Percentiles rank a stretch among this genome's conserved stretches.
These are phyloP conservation scores for Oscheius sp. DNA, from an alignment of 2,888 invertebrate genomes.

Conservation along the genomic window DNA sequence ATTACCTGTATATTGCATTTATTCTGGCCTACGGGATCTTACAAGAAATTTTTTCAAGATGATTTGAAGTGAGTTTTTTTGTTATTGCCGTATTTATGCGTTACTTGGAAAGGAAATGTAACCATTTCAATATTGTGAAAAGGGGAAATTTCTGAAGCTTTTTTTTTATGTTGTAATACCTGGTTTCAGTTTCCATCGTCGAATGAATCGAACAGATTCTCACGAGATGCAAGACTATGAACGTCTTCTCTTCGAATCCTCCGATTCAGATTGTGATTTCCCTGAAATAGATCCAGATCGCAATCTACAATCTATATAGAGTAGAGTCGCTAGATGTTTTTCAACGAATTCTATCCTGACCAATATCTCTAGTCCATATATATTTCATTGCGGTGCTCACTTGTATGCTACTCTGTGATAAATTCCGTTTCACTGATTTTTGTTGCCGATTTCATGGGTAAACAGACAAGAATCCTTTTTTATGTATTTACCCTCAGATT, in stretches of 20 bases:
- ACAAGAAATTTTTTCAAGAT: constrained; percentile 58
- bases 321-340: not conserved
- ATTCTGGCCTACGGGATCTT: constrained; percentile 86
- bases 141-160: not conserved
- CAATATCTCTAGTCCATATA: not conserved
- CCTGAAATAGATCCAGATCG: constrained; percentile 20
- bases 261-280: constrained; percentile 27
- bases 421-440: constrained; percentile 1
- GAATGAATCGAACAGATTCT: constrained; percentile 48
- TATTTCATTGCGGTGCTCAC: constrained; percentile 4
- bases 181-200: constrained; percentile 49
- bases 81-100: too few species aligned
- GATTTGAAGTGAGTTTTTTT: constrained; percentile 46
- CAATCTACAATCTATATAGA: constrained; percentile 25
- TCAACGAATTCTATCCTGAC: not conserved
- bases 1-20: constrained; percentile 93
- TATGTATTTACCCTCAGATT: not conserved
- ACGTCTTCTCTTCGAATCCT: constrained; percentile 40
- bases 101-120: not conserved
- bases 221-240: constrained; percentile 59
- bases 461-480: not conserved
- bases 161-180: too few species aligned
- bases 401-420: constrained; percentile 7
- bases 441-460: not conserved
- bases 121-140: too few species aligned